Evolutionary conservation across 2,113 vertebrate species (phyloP), one percentile per base, ranked within the genome.

Genomic region (Neolamprologus kungweensis): DNA sequence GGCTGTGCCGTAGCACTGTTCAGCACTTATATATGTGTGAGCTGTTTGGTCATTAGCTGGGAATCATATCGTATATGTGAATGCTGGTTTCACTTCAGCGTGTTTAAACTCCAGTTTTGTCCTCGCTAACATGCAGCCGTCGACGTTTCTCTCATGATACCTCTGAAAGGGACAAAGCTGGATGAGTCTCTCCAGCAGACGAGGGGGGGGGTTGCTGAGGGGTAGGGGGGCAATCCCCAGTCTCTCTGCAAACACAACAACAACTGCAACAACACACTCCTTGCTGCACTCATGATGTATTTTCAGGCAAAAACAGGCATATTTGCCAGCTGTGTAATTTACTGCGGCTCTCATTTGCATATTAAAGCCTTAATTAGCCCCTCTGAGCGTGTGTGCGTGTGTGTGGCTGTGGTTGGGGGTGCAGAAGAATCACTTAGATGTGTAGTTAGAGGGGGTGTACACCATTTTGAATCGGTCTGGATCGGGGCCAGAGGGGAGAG

Each of bases 331-430:
- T 99, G 98, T 97, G 96, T 98, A 98, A 98, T 99, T 98, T 98
- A 97, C 97, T 97, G 96, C 95, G 93, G 94, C 96, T 97, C 97
- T 97, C 96, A 99, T 99, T 99, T 99, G 97, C 98, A 99, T 99
- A 98, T 98, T 98, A 98, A 99, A 98, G 98, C 97, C 97, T 97
- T 99, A 99, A 99, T 99, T 98, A 99, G 98, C 97, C 97, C 98
- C 98, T 98, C 97, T 94, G 98, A 97, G 98, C 97, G 97, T 95
- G 96, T 95, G 95, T 57, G 75, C 23, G 68, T 79, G 96, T 96
- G 21, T 93, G 94, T 45, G 84, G 37, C 54, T 82, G 53, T 81
- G 82, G 84, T 23, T 85, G 35, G 82, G 82, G 89, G 71, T 87
- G 96, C 96, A 96, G 96, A 95, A 95, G 97, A 96, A 96, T 97